phyloP scores from a whole-genome alignment of 2,888 invertebrate species.

The Punctoribates punctum region DNA sequence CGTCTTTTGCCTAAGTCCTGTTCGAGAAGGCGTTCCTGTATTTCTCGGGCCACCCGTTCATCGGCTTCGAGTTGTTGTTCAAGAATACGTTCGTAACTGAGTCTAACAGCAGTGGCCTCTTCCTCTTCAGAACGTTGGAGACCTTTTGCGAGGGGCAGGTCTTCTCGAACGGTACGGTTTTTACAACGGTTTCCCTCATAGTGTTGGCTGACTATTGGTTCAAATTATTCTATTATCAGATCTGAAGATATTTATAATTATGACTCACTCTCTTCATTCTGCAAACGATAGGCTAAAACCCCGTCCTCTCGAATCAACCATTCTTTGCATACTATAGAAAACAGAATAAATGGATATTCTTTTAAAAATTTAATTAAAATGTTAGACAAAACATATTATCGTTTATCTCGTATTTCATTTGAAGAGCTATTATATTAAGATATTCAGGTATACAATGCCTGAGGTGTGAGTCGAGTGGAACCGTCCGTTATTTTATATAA shows the following conservation, averaged over 20 bases:
- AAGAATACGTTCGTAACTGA: conserved; percentile 51
- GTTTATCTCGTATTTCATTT: not conserved
- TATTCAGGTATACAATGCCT: not conserved
- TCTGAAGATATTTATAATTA: not conserved
- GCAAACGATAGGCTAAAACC: conserved; percentile 72
- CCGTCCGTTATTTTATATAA: not conserved
- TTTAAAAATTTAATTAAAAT: not conserved
- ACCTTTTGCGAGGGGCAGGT: conserved; percentile 69
- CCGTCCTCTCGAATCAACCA: conserved; percentile 80
- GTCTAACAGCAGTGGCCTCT: conserved; percentile 55
- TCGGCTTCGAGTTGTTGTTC: conserved; percentile 61
- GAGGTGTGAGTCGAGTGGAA: not conserved
- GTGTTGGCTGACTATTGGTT: conserved; percentile 64
- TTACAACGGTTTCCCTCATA: conserved; percentile 70
- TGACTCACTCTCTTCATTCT: conserved; percentile 72
- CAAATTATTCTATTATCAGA: not conserved
- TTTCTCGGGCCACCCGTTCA: conserved; percentile 46
- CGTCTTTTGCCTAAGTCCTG: conserved; percentile 37
- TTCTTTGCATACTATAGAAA: conserved; percentile 65
- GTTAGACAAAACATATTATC: not conserved
- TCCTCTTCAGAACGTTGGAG: conserved; percentile 69
- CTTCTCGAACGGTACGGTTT: conserved; percentile 72
- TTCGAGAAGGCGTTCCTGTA: conserved; percentile 44
- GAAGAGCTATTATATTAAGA: no score
- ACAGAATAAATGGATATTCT: not conserved